Evolutionary conservation across 2,797 vertebrate genomes (phyloP), one percentile per base, ranked within the genome.

Genomic region (Thripadectes ignobilis): DNA sequence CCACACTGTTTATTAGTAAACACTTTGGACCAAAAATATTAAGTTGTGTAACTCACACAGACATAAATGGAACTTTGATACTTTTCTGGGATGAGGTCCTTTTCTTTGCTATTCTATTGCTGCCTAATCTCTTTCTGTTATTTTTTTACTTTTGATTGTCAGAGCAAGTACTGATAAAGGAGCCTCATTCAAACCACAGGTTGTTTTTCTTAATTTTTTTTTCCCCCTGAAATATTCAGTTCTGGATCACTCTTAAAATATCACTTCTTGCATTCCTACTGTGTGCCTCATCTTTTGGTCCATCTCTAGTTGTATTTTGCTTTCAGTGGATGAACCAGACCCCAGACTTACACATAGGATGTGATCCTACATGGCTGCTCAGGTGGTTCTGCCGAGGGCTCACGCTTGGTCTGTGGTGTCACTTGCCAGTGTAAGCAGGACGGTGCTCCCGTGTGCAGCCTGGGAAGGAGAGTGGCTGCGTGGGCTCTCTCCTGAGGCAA

Each of bases 281-380:
- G 1, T n/a, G 8, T 45, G 23, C 51, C 51, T 52, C 29, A 30
- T 30, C 51, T 52, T 71, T 79, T 75, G 41, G 41, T 48, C 16
- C 49, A 22, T 19, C 13, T 62, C 49, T 38, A 78, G 22, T 46
- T 51, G 20, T 55, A 4, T 34, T 67, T 57, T 72, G 38, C 38
- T 77, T 55, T 57, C 43, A 22, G 24, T 18, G 85, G 32, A 13
- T 88, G 18, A 65, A 19, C 9, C 68, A 48, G 49, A 23, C 17
- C 29, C 46, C 18, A 55, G 59, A 30, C 17, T 30, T 30, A 52
- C 51, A 16, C 18, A 3, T 0, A 32, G 41, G 29, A 10, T 0
- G 0, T 14, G 27, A 38, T 23, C 12, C 27, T 24, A 6, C 10
- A 10, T 45, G 1, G 5, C 8, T 81, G 2, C 45, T 36, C 32